phyloP scores from a whole-genome alignment of 1,140 invertebrate genomes.

The Coenobita brevimanus region DNA sequence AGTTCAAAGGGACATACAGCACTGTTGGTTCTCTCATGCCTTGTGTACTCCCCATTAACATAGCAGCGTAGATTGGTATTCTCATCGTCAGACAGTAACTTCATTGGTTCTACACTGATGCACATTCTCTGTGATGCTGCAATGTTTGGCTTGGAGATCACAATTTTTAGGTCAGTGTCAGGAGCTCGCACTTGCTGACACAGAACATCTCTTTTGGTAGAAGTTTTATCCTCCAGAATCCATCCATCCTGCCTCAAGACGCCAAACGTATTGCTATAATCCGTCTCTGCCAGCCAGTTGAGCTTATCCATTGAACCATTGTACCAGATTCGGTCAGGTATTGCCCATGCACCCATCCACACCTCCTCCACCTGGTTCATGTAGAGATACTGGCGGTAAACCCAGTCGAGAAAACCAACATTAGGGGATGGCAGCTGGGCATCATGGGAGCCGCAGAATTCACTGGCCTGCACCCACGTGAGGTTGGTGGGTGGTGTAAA shows the following conservation, averaged over 20 bases:
- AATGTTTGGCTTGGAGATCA: background rate
- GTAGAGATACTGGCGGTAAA: constrained; percentile 41
- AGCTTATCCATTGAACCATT: constrained; percentile 32
- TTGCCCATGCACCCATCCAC: constrained; percentile 47
- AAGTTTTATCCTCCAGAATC: background rate
- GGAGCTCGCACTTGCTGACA: constrained; percentile 16
- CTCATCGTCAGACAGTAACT: background rate
- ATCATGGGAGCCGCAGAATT: constrained; percentile 20
- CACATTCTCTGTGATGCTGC: constrained; percentile 30
- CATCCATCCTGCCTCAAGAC: constrained; percentile 25
- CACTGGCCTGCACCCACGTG: constrained; percentile 37
- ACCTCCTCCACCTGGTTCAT: background rate
- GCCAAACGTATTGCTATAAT: constrained; percentile 26
- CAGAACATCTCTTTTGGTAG: constrained; percentile 5
- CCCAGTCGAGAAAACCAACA: constrained; percentile 58
- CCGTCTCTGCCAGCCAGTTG: constrained; percentile 40
- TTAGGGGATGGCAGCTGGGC: constrained; percentile 45
- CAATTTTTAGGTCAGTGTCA: background rate
- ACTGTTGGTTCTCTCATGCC: background rate
- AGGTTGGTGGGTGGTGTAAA: background rate
- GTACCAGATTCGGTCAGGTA: constrained; percentile 22
- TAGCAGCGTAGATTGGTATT: constrained; percentile 16
- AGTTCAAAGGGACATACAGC: constrained; percentile 18
- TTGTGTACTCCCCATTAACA: constrained; percentile 23
- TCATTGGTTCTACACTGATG: constrained; percentile 3